Evolutionary conservation across 2,888 invertebrate species (phyloP), one percentile per base, ranked within the genome.

Genomic region (Pyrgus malvae): DNA sequence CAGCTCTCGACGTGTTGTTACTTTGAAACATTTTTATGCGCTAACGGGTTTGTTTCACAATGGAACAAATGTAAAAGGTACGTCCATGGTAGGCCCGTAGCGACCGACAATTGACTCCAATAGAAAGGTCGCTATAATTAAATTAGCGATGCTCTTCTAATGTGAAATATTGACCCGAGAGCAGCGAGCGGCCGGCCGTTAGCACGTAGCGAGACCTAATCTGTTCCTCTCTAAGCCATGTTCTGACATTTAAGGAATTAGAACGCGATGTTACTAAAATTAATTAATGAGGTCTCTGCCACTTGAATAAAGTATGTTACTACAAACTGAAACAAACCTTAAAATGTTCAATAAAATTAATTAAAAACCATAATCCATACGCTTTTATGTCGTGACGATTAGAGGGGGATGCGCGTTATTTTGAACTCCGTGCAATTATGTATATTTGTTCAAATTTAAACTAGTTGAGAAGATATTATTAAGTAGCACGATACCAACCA

Each of bases 91-190:
- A 23, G 38, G 48, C 50, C 54, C 42, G 51, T 49, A 46, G 50
- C 51, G 53, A 55, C 56, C 59, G 61, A 62, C 73, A 84, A 81
- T 85, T 85, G 83, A 82, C 78, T 76, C 72, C 76, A 83, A 83
- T 85, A 74, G 74, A 83, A 80, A 84, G 84, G 83, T 85, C 86
- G 76, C 66, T 57, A 60, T 84, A 82, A 83, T 86, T 80, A 71
- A 72, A 82, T 86, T 83, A 85, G 72, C 77, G 69, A 54, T 62
- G 69, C 63, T 67, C 69, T 72, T 54, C 70, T 77, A 78, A 81
- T 70, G 68, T 73, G 69, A 71, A 68, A 66, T 72, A 68, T 60
- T 66, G 66, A 66, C 70, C 25, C 16, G 8, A 33, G 40, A 56
- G 46, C 25, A 23, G 48, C 27, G 11, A 21, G 33, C 45, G 23